Percentiles rank a stretch among this genome's conserved stretches.
Evolutionary conservation across 2,797 vertebrate genomes (phyloP).

Genomic region (Melanotaenia parkinsoni): DNA sequence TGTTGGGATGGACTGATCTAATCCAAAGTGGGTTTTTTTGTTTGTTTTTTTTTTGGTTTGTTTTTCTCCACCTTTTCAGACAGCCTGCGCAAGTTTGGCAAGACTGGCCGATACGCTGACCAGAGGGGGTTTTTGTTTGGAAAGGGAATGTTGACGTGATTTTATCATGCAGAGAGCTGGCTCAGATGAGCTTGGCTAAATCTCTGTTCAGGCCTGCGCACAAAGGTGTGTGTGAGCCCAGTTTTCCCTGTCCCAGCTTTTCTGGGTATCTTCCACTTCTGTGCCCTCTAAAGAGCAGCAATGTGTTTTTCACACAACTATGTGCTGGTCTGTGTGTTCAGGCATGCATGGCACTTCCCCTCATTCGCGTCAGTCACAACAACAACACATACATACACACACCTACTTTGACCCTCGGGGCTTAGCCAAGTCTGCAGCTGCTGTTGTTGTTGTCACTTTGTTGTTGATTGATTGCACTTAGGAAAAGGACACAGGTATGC

Average conservation of each 20-base stretch:
- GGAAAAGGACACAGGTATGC: slow-evolving; percentile 62
- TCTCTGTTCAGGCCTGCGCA: slow-evolving; percentile 56
- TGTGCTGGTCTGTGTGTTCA: slow-evolving; percentile 81
- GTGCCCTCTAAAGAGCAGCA: slow-evolving; percentile 78
- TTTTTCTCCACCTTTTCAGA: slow-evolving; percentile 54
- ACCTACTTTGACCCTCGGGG: slow-evolving; percentile 67
- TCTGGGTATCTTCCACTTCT: slow-evolving; percentile 74
- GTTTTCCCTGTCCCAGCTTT: slow-evolving; percentile 60
- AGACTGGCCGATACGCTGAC: slow-evolving; percentile 48
- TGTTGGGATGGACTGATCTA: slow-evolving; percentile 43
- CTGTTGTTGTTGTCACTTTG: slow-evolving; percentile 60
- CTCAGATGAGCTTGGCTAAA: slow-evolving; percentile 63
- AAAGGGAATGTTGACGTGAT: slow-evolving; percentile 43
- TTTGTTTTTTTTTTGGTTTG: too few relatives aligned
- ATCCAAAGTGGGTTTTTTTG: slow-evolving; percentile 38
- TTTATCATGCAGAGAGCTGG: slow-evolving; percentile 69
- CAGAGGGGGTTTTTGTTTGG: slow-evolving; percentile 36
- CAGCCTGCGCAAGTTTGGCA: slow-evolving; percentile 21
- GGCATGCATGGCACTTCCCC: slow-evolving; percentile 85
- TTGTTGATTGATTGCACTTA: slow-evolving; percentile 52
- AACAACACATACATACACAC: slow-evolving; percentile 57
- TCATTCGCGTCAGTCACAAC: slow-evolving; percentile 76
- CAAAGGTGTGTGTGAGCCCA: slow-evolving; percentile 69
- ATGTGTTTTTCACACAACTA: slow-evolving; percentile 82
- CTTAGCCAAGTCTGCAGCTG: slow-evolving; percentile 57